These are phyloP conservation scores for Mastomys coucha DNA, from an alignment of 2,113 vertebrate species.

Conservation along the genomic window DNA sequence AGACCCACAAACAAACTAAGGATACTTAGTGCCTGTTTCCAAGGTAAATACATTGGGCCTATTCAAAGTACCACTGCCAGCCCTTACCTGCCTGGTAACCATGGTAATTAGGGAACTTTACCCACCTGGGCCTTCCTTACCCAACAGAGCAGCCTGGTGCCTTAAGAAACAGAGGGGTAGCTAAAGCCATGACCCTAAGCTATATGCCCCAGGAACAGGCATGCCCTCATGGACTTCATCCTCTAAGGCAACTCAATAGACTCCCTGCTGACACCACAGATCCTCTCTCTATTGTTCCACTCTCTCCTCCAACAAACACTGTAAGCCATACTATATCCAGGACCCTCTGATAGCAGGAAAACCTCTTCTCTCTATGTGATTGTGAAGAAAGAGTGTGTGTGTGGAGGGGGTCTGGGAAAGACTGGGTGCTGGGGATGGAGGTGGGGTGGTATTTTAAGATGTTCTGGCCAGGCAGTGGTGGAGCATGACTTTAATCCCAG, in stretches of 20 bases:
- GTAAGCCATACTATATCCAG: not conserved
- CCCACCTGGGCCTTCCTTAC: not conserved
- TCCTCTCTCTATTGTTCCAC: not conserved
- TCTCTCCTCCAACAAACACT: not conserved
- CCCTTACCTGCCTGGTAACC: constrained; percentile 35
- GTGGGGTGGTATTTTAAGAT: not conserved
- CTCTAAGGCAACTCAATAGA: not conserved
- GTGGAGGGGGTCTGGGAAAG: not conserved
- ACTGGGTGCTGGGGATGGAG: not conserved
- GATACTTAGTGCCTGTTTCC: not conserved
- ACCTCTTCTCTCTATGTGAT: not conserved
- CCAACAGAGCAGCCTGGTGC: not conserved
- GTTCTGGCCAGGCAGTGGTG: too few species aligned
- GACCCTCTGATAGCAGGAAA: not conserved
- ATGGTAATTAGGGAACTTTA: not conserved
- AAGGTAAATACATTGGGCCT: constrained; percentile 21
- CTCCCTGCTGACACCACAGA: not conserved
- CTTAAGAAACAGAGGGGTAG: not conserved
- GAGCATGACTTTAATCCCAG: too few species aligned
- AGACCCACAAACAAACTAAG: not conserved
- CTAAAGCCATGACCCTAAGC: not conserved
- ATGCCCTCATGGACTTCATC: not conserved
- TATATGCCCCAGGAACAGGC: not conserved
- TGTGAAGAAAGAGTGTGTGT: not conserved
- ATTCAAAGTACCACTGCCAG: constrained; percentile 15